A percentile compares a stretch with the other conserved stretches of the same genome.
These are phyloP conservation scores for Drosophila koepferae DNA, from an alignment of 2,888 invertebrate genomes.

Conservation along the genomic window DNA sequence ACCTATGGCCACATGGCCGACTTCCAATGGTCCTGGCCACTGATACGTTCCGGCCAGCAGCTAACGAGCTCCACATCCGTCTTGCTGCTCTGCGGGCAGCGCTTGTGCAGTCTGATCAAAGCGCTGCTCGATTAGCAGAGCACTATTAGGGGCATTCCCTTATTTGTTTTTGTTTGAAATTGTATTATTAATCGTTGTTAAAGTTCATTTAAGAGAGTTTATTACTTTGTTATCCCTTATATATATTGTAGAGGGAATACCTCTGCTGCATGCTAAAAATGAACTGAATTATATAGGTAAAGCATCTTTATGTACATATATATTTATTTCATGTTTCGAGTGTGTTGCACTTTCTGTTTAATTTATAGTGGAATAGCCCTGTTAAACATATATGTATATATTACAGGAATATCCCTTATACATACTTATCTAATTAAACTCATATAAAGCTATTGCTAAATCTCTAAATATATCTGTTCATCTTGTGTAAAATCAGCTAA, in stretches of 20 bases:
- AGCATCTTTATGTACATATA: too few species aligned
- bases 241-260: neutral
- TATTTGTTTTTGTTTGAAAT: neutral
- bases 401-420: neutral
- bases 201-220: neutral
- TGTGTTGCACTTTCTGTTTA: neutral
- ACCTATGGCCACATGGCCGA: conserved; percentile 77
- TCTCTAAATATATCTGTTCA: neutral
- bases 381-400: neutral
- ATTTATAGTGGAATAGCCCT: neutral
- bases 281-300: neutral
- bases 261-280: neutral
- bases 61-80: conserved; percentile 24
- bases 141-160: neutral
- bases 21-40: conserved; percentile 72
- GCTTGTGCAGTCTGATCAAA: conserved; percentile 66
- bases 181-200: neutral
- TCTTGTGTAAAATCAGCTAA: neutral
- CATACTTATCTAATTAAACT: neutral
- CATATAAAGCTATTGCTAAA: neutral
- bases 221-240: neutral
- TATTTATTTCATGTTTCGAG: neutral
- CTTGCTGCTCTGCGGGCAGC: conserved; percentile 66
- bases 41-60: conserved; percentile 39
- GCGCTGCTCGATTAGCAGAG: conserved; percentile 44